These are phyloP conservation scores for Pavo muticus DNA, from an alignment of 2,113 vertebrate species.

Conservation along the genomic window DNA sequence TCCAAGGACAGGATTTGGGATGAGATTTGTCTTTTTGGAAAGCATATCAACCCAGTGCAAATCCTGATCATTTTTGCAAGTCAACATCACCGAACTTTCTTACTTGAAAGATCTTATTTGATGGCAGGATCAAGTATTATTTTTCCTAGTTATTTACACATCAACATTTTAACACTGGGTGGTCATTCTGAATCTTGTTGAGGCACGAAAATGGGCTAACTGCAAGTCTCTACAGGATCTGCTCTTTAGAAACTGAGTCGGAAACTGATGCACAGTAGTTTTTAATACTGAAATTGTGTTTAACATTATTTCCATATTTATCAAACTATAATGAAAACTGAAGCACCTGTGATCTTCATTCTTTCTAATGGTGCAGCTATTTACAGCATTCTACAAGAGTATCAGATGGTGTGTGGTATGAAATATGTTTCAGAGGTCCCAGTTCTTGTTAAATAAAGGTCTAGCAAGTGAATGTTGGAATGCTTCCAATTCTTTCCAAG, in stretches of 20 bases:
- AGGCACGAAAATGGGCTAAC: not conserved
- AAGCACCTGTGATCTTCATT: not conserved
- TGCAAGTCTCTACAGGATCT: not conserved
- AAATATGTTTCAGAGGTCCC: not conserved
- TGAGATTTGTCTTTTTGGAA: not conserved
- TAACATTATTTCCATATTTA: not conserved
- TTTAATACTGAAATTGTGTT: not conserved
- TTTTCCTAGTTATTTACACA: not conserved
- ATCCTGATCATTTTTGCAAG: not conserved
- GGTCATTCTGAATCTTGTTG: not conserved
- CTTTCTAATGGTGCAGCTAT: not conserved
- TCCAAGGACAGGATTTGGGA: not conserved
- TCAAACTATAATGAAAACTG: not conserved
- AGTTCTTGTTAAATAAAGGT: not conserved
- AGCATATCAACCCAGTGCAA: not conserved
- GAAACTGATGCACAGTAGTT: not conserved
- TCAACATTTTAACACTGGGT: not conserved
- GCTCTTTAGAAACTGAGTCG: not conserved
- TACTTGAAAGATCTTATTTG: not conserved
- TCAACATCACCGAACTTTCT: rapidly evolving
- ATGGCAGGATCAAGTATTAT: not conserved
- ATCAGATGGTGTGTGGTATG: not conserved
- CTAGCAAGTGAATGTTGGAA: not conserved
- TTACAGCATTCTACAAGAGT: not conserved
- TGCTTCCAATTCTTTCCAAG: not conserved